Base-by-base conservation (phyloP, 30 jellyfish, hydroid and myxozoan genomes). In the Chironex yamaguchii region DNA sequence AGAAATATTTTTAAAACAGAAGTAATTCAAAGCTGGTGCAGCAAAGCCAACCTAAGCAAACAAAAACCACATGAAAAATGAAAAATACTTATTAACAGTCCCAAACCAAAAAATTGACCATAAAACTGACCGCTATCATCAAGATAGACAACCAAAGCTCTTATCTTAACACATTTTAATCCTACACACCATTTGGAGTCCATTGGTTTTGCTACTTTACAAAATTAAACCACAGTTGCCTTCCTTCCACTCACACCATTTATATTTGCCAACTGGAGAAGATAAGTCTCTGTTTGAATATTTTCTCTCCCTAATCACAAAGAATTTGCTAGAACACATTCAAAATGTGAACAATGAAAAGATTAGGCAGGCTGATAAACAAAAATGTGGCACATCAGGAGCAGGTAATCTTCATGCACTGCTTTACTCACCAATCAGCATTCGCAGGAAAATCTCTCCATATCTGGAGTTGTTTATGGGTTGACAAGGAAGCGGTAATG, bases 321-420 rank as follows among this genome's bases (percentile, higher is more conserved):
- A 42, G 9, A 42, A 6, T 17, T 42, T 42, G 13, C 58, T 6
- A 42, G 9, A 42, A 17, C 58, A 42, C 58, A 42, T 42, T 42
- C 58, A 42, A 42, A 42, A 42, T 42, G 58, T 42, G 58, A 42
- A 42, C 58, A 42, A 42, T 42, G 58, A 17, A 6, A 42, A 42
- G 58, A 42, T 42, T 42, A 42, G 58, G 58, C 58, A 42, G 58
- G 58, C 58, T 42, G 58, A 42, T 42, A 42, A 42, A 42, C 58
- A 42, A 42, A n/a, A 42, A 42, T 42, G 58, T 42, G 58, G 58
- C 9, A 42, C 58, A 42, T 9, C 58, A 42, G 58, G 58, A 42
- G 58, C 58, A 42, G 58, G 58, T 42, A 42, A 42, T 42, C 58
- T 42, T 42, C 58, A 42, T 42, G 58, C 58, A 42, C 58, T 42